Evolutionary conservation across 53 echinoderm and acorn worm species (phyloP).

Genomic region (Mesocentrotus franciscanus): DNA sequence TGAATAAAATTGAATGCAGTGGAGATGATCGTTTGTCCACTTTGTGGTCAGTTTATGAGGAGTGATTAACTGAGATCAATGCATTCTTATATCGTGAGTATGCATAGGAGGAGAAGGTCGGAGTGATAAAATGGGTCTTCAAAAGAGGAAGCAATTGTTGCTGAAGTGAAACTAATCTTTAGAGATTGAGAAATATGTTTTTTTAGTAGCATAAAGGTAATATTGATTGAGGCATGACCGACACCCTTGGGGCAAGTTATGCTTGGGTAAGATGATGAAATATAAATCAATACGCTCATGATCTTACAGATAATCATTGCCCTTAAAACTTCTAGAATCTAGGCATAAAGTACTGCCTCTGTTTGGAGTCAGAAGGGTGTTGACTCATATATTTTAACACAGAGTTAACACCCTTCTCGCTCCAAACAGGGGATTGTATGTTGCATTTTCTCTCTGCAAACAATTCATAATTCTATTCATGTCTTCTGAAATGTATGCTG

Average conservation of each 20-base stretch:
- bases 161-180: neutral
- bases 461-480: too few species aligned
- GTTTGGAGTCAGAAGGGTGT: too few species aligned
- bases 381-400: too few species aligned
- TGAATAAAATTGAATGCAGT: neutral
- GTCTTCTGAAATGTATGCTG: too few species aligned
- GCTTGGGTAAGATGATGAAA: too few species aligned
- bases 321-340: too few species aligned
- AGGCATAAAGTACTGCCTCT: too few species aligned
- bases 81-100: conserved; percentile 6
- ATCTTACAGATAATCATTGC: too few species aligned
- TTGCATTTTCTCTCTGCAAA: too few species aligned
- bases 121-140: neutral
- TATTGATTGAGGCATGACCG: neutral
- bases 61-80: neutral
- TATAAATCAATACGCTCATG: too few species aligned
- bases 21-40: neutral
- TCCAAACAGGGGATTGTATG: too few species aligned
- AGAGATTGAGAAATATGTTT: neutral
- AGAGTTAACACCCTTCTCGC: too few species aligned
- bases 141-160: conserved; percentile 6
- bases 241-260: neutral
- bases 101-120: neutral
- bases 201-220: neutral
- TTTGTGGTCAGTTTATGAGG: neutral